A percentile compares a stretch with the other conserved stretches of the same genome.
Conservation (phyloP, 2,797 vertebrate species). For the Netta rufina region DNA sequence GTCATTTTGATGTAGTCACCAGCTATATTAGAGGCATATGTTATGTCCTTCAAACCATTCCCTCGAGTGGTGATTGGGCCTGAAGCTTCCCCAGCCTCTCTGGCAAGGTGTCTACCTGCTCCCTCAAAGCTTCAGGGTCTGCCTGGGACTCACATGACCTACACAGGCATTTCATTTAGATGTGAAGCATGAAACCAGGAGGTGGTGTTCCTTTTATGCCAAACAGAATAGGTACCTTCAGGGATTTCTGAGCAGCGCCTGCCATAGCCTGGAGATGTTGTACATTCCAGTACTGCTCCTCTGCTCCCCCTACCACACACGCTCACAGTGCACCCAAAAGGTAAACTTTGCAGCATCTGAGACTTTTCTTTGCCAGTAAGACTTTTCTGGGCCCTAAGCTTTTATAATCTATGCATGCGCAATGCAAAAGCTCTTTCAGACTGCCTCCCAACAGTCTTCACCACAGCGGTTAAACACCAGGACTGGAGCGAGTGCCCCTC, state of each 20-base stretch:
- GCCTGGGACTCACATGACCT: not conserved
- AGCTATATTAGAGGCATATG: not conserved
- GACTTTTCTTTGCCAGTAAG: not conserved
- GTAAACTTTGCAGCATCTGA: not conserved
- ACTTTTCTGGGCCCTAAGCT: not conserved
- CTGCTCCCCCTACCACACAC: not conserved
- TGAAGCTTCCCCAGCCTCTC: not conserved
- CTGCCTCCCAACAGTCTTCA: not conserved
- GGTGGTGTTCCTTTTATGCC: not conserved
- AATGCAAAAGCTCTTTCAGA: not conserved
- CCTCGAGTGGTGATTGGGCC: not conserved
- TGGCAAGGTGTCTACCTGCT: not conserved
- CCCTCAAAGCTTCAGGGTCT: not conserved
- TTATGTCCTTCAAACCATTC: not conserved
- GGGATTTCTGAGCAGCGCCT: not conserved
- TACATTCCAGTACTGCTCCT: not conserved
- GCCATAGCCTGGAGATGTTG: not conserved
- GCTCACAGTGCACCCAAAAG: not conserved
- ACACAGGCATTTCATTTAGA: not conserved
- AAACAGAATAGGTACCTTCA: not conserved
- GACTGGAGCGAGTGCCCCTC: not conserved
- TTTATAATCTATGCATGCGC: not conserved
- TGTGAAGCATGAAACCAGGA: not conserved
- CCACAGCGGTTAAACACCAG: not conserved
- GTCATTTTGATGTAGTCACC: accelerated